Percentiles rank a stretch among this genome's conserved stretches.
Evolutionary conservation across 2,797 vertebrate species (phyloP).

Genomic region (Chaenodraco wilsoni): DNA sequence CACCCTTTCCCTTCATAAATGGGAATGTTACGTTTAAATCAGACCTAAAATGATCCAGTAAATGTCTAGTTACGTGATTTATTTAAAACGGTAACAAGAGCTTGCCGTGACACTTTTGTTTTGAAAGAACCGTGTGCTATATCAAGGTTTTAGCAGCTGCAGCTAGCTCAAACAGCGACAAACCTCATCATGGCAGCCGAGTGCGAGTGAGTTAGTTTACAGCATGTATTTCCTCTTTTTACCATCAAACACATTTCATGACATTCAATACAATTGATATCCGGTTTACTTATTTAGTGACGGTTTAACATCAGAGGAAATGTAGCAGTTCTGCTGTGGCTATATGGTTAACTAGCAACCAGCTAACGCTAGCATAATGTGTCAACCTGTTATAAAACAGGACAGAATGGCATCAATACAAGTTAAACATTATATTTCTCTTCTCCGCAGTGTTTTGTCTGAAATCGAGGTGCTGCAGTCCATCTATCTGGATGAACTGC

Average conservation of each 20-base stretch:
- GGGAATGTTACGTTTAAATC: fast-evolving
- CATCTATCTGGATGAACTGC: conserved; percentile 94
- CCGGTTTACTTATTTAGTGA: fast-evolving
- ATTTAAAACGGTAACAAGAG: background rate
- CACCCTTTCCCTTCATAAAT: background rate
- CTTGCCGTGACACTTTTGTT: background rate
- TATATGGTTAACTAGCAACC: conserved; percentile 14
- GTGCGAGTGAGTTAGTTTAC: conserved; percentile 81
- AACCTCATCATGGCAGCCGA: conserved; percentile 79
- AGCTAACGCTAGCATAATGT: conserved; percentile 32
- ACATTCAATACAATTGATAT: fast-evolving
- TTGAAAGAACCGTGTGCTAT: conserved; percentile 1
- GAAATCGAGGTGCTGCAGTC: conserved; percentile 95
- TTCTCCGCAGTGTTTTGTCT: conserved; percentile 77
- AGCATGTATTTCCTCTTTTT: background rate
- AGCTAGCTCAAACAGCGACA: conserved; percentile 13
- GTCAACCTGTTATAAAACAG: background rate
- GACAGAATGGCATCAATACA: background rate
- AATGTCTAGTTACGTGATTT: background rate
- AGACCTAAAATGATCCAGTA: fast-evolving
- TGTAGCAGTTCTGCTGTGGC: background rate
- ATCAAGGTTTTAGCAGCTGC: background rate
- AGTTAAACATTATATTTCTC: background rate
- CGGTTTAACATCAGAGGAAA: background rate
- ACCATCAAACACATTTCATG: background rate